Conservation (phyloP, 2,113 vertebrate species). For the Daubentonia madagascariensis region DNA sequence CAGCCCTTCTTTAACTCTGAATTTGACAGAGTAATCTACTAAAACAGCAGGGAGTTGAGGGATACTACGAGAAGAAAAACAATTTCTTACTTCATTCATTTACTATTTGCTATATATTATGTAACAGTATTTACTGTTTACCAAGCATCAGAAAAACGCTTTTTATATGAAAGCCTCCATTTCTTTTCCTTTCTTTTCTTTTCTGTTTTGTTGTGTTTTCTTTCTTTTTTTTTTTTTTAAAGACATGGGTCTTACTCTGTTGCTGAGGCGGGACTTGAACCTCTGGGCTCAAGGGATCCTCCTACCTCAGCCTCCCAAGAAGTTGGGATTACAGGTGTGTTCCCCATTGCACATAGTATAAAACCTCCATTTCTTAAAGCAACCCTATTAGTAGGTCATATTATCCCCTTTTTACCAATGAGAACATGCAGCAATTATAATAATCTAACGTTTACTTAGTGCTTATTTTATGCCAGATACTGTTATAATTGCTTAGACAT, state of each 20-base stretch:
- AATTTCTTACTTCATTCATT: not conserved
- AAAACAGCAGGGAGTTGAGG: not conserved
- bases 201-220: too few relatives aligned
- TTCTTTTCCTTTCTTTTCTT: too few relatives aligned
- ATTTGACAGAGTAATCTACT: not conserved
- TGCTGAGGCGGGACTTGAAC: not conserved
- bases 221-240: not conserved
- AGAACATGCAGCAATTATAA: not conserved
- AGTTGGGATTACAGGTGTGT: not conserved
- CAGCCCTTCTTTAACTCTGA: not conserved
- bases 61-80: not conserved
- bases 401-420: not conserved
- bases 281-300: not conserved
- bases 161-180: not conserved
- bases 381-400: not conserved
- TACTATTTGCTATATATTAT: not conserved
- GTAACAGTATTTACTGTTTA: not conserved
- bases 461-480: not conserved
- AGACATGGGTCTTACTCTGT: not conserved
- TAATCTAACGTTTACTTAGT: not conserved
- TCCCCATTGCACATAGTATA: not conserved
- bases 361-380: not conserved
- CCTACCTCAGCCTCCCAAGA: not conserved
- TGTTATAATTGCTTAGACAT: not conserved
- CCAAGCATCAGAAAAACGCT: not conserved